These are phyloP conservation scores for Sciurus niger DNA, from an alignment of 2,113 vertebrate species.

Conservation along the genomic window DNA sequence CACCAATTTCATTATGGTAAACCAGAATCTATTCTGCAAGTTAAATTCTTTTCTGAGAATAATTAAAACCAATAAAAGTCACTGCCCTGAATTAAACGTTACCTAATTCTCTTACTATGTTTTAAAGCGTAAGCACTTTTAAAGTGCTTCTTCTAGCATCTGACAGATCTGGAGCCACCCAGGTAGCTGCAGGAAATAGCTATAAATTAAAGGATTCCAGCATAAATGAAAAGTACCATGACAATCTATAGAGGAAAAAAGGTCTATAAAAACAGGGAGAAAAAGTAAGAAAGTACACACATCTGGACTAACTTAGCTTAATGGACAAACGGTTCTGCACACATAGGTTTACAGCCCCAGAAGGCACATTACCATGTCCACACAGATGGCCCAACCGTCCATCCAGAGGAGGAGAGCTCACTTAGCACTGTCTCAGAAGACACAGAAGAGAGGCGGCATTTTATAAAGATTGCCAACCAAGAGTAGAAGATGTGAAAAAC, in stretches of 20 bases:
- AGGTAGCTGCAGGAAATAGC: background rate
- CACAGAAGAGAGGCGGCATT: background rate
- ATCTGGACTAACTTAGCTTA: background rate
- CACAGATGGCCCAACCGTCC: background rate
- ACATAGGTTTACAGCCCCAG: background rate
- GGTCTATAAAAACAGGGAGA: background rate
- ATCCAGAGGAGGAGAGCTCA: conserved; percentile 6
- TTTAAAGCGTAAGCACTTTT: conserved; percentile 17
- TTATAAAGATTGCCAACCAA: background rate
- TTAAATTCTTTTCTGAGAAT: conserved; percentile 31
- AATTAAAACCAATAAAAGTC: conserved; percentile 8
- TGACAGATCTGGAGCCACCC: background rate
- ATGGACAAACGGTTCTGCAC: background rate
- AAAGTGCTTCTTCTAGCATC: background rate
- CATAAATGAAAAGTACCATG: background rate
- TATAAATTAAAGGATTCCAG: background rate
- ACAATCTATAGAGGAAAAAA: background rate
- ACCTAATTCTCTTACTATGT: conserved; percentile 18
- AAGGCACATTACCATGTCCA: background rate
- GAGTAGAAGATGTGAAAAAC: conserved; percentile 14
- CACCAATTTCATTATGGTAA: background rate
- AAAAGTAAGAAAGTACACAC: conserved; percentile 34
- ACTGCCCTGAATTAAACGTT: background rate
- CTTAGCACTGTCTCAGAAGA: background rate
- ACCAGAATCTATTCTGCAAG: background rate